These are phyloP conservation scores for Silurus asotus DNA, from an alignment of 2,113 vertebrate genomes.

Conservation along the genomic window DNA sequence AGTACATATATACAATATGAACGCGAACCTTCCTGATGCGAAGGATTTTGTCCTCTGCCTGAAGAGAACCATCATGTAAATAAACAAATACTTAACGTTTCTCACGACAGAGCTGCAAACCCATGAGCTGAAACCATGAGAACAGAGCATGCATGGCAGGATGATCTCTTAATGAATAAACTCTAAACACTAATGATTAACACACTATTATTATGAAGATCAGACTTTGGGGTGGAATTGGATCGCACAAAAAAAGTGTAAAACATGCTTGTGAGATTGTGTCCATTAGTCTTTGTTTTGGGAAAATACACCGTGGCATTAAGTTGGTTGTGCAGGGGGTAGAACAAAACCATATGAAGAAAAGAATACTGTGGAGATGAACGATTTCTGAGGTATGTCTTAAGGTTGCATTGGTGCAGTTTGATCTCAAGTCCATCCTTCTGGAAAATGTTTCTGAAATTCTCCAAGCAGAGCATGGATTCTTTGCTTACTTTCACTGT, in stretches of 20 bases:
- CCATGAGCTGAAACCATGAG: neutral
- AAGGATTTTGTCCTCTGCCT: neutral
- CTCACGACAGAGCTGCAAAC: neutral
- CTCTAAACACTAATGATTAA: neutral
- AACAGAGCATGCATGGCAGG: neutral
- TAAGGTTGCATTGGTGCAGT: neutral
- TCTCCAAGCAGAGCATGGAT: neutral
- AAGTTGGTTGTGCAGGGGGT: neutral
- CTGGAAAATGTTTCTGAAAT: neutral
- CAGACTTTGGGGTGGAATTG: neutral
- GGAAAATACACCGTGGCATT: neutral
- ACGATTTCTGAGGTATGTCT: slow-evolving; percentile 1
- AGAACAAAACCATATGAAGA: neutral
- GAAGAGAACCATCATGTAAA: neutral
- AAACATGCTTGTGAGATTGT: neutral
- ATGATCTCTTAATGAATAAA: neutral
- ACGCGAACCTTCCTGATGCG: neutral
- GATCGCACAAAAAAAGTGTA: too few species aligned
- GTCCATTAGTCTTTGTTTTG: neutral
- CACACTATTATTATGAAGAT: neutral
- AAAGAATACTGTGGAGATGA: neutral
- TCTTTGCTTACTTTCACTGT: neutral
- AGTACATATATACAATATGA: neutral
- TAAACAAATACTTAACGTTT: neutral
- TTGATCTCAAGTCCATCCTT: neutral